Base-by-base conservation (phyloP, 2,797 vertebrate genomes). In the Miichthys miiuy region DNA sequence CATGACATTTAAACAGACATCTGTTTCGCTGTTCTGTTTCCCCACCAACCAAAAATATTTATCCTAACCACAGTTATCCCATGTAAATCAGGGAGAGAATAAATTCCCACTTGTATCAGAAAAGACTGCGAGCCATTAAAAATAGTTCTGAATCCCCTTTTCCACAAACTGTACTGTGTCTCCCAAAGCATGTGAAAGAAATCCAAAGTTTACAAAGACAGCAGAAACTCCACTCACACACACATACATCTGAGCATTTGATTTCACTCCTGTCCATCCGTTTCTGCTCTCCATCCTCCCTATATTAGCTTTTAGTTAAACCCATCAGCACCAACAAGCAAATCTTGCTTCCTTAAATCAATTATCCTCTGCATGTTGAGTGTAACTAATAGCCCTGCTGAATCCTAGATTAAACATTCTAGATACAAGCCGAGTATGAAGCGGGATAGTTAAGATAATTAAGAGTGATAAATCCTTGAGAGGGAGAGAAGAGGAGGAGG, bases 1-100 rank as follows among this genome's bases (percentile, higher is more conserved):
- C 91, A 89, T 94, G 93, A 94, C 93, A 94, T 94, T 94, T 94
- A 93, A 90, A 91, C 87, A 90, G 89, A 94, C 93, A 94, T 93
- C 93, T 94, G 93, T 93, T 93, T 88, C 74, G 47, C 89, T 75
- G 85, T 75, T 91, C 82, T 47, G 86, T 87, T 88, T 83, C 84
- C 83, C 79, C 87, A 79, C 84, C 86, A 82, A 91, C 75, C 75
- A 61, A 89, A 94, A 93, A 92, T 91, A 86, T 91, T 92, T 92
- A 93, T 86, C 90, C 87, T 60, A 55, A 89, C 85, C 88, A 77
- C 83, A 71, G 88, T 78, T 87, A 77, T 72, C 76, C 79, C 80
- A 92, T 93, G 90, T 84, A 89, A 92, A 93, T 93, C 71, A 82
- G 80, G 84, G 18, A 18, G 1, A 23, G 66, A 79, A 34, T 34